These are phyloP conservation scores for Pseudomyrmex cubaensis DNA, from an alignment of 1,140 invertebrate species.

Conservation along the genomic window DNA sequence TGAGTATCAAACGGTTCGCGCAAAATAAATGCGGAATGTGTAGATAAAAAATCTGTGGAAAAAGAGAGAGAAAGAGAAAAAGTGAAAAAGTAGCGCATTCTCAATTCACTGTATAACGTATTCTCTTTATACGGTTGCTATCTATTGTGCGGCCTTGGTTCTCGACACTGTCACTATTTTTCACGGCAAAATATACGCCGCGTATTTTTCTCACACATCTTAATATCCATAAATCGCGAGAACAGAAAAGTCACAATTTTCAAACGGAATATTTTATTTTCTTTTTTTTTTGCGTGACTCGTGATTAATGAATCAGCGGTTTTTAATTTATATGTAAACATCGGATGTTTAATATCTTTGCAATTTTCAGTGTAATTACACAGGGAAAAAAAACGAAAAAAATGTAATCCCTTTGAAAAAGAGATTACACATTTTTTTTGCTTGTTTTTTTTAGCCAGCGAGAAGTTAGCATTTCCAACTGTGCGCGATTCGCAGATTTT, in stretches of 20 bases:
- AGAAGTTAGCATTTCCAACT: slow-evolving; percentile 18
- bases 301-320: not conserved
- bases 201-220: not conserved
- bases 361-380: not conserved
- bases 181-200: not conserved
- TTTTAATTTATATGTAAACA: not conserved
- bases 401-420: not conserved
- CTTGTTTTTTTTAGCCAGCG: not conserved
- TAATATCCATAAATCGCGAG: not conserved
- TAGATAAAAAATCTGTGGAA: slow-evolving; percentile 14
- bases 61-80: not conserved
- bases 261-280: not conserved
- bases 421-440: not conserved
- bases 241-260: not conserved
- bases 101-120: slow-evolving; percentile 25
- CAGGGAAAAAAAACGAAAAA: not conserved
- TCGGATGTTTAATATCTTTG: not conserved
- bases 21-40: not conserved
- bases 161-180: not conserved
- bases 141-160: not conserved
- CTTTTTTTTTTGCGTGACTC: not conserved
- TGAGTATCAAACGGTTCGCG: not conserved
- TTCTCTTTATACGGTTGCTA: slow-evolving; percentile 20
- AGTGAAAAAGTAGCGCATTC: slow-evolving; percentile 28
- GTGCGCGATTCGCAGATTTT: slow-evolving; percentile 6